These are phyloP conservation scores for Heliconius ismenius DNA, from an alignment of 2,888 invertebrate genomes.

Conservation along the genomic window DNA sequence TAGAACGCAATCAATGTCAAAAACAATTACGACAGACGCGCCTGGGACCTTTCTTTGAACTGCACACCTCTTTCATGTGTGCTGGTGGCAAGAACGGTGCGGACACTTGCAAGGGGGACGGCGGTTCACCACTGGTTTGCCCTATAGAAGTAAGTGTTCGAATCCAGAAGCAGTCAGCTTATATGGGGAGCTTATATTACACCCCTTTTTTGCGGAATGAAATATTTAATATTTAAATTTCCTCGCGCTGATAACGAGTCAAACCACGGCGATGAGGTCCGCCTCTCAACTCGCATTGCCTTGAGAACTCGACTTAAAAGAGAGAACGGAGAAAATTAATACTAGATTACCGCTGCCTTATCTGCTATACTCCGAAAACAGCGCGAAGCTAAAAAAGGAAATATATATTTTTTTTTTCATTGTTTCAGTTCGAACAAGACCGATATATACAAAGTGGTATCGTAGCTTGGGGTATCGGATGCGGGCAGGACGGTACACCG, in stretches of 20 bases:
- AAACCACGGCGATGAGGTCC: too few species aligned
- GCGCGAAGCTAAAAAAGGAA: too few species aligned
- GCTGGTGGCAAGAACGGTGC: conserved; percentile 88
- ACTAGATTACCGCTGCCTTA: background rate
- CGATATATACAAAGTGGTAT: conserved; percentile 75
- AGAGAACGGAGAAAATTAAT: too few species aligned
- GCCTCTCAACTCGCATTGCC: too few species aligned
- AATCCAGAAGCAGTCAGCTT: background rate
- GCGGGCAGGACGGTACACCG: conserved; percentile 63
- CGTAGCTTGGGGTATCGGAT: conserved; percentile 89
- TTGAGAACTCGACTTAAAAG: too few species aligned
- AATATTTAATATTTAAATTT: too few species aligned
- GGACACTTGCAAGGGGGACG: conserved; percentile 90
- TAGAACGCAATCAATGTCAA: conserved; percentile 77
- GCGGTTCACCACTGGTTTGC: conserved; percentile 90
- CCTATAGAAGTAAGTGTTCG: conserved; percentile 76
- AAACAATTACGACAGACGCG: conserved; percentile 83
- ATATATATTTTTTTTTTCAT: conserved; percentile 23
- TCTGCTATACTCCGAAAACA: background rate
- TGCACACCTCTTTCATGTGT: conserved; percentile 88
- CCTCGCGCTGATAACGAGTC: too few species aligned
- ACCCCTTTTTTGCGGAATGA: too few species aligned
- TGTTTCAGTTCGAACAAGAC: conserved; percentile 48
- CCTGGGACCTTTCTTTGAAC: conserved; percentile 84
- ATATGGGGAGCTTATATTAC: background rate